Evolutionary conservation across 1,140 invertebrate species (phyloP), one percentile per base, ranked within the genome.

Genomic region (Nilaparvata lugens): DNA sequence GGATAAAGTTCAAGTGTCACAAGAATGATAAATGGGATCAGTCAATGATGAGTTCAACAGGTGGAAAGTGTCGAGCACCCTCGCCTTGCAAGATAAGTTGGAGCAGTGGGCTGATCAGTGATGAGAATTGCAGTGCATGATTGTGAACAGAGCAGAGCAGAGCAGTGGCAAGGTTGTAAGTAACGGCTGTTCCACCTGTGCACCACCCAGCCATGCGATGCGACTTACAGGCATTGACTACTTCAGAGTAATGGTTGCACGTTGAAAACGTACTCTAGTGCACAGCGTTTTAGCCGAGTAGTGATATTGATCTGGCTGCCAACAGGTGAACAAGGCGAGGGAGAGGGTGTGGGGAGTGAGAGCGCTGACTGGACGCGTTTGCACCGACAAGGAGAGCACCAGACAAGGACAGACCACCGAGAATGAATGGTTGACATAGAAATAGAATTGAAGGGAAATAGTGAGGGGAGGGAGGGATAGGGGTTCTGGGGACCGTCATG

Each of bases 311-410:
- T 18, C 51, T 6, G 38, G n/a, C 52, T 43, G 31, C 31, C 31
- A 35, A 35, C 31, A 35, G 31, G 31, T 35, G 31, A 59, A 54
- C 38, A 62, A 28, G 40, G 42, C 21, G 48, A 55, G 53, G 35
- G 35, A 35, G 59, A 62, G 48, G 2, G 45, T 53, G 45, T 51
- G 57, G 48, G 48, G n/a, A 61, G 43, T 52, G 42, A 52, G 35
- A 25, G 31, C 13, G 31, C 40, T 23, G 43, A 51, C 38, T 24
- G 51, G 51, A 28, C 18, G 51, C 25, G 25, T 19, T 38, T 25
- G 51, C 19, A 40, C 14, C n/a, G 52, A 35, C 16, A 60, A 18
- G 52, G 31, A 35, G 31, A 35, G 31, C 31, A 11, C 31, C 2
- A 35, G 9, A 35, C 31, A 35, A 11, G 13, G 31, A 35, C 31